Evolutionary conservation across 2,888 invertebrate species (phyloP), one percentile per base, ranked within the genome.

Genomic region (Molanna angustata): DNA sequence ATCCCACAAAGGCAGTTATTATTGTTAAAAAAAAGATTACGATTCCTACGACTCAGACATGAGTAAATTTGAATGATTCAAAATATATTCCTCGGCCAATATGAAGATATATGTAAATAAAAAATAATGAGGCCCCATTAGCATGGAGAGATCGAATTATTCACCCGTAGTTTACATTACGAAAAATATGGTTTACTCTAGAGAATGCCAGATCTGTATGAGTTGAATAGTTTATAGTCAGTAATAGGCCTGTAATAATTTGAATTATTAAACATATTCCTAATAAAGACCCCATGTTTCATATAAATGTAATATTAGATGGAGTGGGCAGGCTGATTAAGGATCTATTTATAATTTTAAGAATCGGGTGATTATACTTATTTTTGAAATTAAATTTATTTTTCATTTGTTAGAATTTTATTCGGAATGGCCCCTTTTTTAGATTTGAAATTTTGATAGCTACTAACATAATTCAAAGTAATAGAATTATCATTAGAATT

Each of bases 1-100:
- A 90, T 0, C 88, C 88, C 76, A 88, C 72, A 68, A 90, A 90
- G 17, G 86, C 86, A 42, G 86, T 84, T 64, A 71, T 82, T 80
- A 89, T 89, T 58, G 80, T 69, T 67, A 83, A 47, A 62, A 89
- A 79, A 70, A 87, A 67, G 66, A 89, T 79, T 54, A 83, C 71
- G 44, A 84, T 72, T 46, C 88, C 88, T 1, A 79, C 62, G 63
- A 76, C 66, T 85, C 88, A 89, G 0, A 84, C 82, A 59, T 74
- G 67, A 56, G 70, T 72, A 64, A 74, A 72, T 63, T 74, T 69
- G 65, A 70, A 78, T 1, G 76, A 78, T 62, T 73, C 73, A 66
- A 73, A 73, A 61, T 73, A 71, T 68, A 72, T 73, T 58, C 82
- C 83, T 70, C 85, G 86, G 1, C 83, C 84, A 64, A 84, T 78